Evolutionary conservation across 2,113 vertebrate genomes (phyloP), one percentile per base, ranked within the genome.

Genomic region (Chaenocephalus aceratus): DNA sequence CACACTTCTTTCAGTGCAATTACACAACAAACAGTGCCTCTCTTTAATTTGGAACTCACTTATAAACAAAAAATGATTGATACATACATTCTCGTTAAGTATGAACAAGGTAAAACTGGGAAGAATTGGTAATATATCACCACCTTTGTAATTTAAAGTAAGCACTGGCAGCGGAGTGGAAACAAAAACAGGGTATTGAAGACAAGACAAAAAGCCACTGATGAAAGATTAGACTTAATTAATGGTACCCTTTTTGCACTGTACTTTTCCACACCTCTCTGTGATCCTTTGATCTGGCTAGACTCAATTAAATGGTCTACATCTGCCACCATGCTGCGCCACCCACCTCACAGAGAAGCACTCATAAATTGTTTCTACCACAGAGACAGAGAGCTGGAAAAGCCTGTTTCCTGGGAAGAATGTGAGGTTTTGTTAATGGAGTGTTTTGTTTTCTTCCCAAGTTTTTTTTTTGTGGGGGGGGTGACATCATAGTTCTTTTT

Each of bases 321-420:
- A 83, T 89, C 85, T 91, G 86, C 84, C 79, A 45, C 72, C 83
- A 65, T 78, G 87, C 89, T 91, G 87, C 77, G 86, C 89, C 88
- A 90, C 88, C 90, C 89, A 85, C 87, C 80, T 88, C 83, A 67
- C 64, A 80, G 26, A 69, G 66, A 77, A 82, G 75, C 79, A 77
- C 78, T 70, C 75, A 44, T 77, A 82, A 88, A 89, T 88, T 49
- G 23, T 54, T 67, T 75, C 65, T 41, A 81, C 82, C 77, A 53
- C 84, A 67, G 64, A 77, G 56, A 52, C 59, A 76, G 75, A 75
- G 30, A 75, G 67, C 67, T 63, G 72, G 68, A 41, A 56, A 77
- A 41, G 74, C 62, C 72, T 63, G 54, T 41, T 83, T 86, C 62
- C 78, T 73, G 53, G 73, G 77, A 82, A 48, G 61, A 84, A 56